Conservation (phyloP, 2,888 invertebrate species). For the Clepsis dumicolana region DNA sequence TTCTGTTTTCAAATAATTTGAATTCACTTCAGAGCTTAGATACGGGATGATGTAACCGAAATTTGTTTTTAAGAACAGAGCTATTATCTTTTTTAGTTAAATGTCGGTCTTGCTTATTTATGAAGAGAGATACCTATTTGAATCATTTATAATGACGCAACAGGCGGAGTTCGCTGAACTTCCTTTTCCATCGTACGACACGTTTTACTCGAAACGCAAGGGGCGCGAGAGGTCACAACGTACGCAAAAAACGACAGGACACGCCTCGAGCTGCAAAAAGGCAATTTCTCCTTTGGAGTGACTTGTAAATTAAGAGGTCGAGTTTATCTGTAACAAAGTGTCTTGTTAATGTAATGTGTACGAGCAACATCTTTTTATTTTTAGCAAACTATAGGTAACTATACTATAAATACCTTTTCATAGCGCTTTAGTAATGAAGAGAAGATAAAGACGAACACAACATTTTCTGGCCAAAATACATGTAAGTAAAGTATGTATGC, state of each 20-base stretch:
- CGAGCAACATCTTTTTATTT: not conserved
- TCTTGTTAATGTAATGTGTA: not conserved
- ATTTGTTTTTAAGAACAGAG: not conserved
- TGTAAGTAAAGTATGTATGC: not conserved
- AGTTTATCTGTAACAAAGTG: not conserved
- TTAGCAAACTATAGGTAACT: not conserved
- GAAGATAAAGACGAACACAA: too few species aligned
- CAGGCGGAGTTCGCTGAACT: constrained; percentile 34
- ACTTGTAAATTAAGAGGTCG: not conserved
- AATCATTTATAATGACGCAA: constrained; percentile 37
- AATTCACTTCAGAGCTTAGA: not conserved
- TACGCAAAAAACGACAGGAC: constrained; percentile 20
- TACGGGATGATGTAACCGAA: not conserved
- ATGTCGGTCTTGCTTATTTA: not conserved
- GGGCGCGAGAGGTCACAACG: constrained; percentile 34
- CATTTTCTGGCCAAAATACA: too few species aligned
- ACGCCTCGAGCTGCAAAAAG: constrained; percentile 2
- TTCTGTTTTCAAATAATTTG: constrained; percentile 12
- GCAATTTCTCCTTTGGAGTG: not conserved
- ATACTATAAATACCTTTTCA: too few species aligned
- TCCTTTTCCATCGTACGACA: constrained; percentile 27
- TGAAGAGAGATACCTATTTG: not conserved
- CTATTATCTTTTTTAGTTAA: not conserved
- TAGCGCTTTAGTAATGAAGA: too few species aligned
- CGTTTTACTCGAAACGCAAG: constrained; percentile 28